phyloP scores from a whole-genome alignment of 2,797 vertebrate genomes.

The Halcyon chelicuti region DNA sequence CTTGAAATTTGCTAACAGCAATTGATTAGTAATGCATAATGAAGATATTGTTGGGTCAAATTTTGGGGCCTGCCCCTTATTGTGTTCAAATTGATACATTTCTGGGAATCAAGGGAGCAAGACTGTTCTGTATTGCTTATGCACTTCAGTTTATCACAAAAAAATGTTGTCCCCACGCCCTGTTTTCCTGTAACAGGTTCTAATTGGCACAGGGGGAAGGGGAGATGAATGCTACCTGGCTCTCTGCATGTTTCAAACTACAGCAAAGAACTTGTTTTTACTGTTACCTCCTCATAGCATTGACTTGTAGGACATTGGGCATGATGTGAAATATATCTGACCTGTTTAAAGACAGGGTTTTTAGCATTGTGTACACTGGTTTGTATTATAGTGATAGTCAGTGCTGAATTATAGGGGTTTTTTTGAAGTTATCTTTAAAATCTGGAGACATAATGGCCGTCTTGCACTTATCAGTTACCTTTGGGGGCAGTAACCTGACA shows the following conservation, averaged over 20 bases:
- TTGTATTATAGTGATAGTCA: neutral
- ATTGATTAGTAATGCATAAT: neutral
- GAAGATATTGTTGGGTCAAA: neutral
- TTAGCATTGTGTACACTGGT: rapidly evolving
- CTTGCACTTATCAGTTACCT: neutral
- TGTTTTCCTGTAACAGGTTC: neutral
- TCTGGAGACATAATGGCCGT: neutral
- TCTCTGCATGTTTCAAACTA: rapidly evolving
- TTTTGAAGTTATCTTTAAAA: neutral
- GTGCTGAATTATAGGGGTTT: rapidly evolving
- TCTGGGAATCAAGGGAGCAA: neutral
- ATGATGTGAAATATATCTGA: rapidly evolving
- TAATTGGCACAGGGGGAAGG: neutral
- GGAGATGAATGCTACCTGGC: neutral
- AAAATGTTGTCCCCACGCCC: neutral
- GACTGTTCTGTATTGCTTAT: neutral
- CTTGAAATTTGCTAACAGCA: neutral
- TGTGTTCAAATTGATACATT: neutral
- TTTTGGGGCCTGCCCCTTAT: neutral
- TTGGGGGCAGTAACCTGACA: neutral
- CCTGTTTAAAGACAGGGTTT: neutral
- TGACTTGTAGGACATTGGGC: rapidly evolving
- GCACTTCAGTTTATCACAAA: neutral
- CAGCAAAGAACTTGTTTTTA: neutral
- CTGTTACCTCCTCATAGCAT: rapidly evolving